phyloP scores from a whole-genome alignment of 2,888 invertebrate genomes.

The Xestia c-nigrum region DNA sequence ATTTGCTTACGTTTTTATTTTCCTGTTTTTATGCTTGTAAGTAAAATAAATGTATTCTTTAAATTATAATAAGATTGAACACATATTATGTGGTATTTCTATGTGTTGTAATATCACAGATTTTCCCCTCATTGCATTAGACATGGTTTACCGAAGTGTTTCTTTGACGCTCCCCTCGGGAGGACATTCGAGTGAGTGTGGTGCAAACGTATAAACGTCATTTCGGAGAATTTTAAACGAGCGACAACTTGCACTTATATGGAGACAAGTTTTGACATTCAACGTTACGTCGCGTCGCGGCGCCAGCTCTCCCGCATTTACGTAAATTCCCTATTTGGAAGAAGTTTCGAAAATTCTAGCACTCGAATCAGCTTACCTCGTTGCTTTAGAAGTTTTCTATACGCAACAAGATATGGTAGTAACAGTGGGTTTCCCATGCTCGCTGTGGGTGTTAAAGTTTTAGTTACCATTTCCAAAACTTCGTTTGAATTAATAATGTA shows the following conservation, averaged over 20 bases:
- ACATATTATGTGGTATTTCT: not conserved
- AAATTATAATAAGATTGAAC: not conserved
- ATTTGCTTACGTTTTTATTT: constrained; percentile 43
- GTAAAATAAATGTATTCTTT: not conserved
- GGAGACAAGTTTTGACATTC: constrained; percentile 41
- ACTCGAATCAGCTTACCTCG: not conserved
- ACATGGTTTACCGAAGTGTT: constrained; percentile 7
- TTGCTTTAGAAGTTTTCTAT: constrained; percentile 14
- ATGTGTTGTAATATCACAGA: not conserved
- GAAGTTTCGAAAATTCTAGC: constrained; percentile 13
- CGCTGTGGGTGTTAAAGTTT: not conserved
- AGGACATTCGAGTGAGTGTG: constrained; percentile 37
- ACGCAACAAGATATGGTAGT: constrained; percentile 1
- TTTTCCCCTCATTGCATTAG: constrained; percentile 31
- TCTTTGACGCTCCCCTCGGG: constrained; percentile 36
- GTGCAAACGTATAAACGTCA: constrained; percentile 31
- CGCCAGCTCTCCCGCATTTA: constrained; percentile 21
- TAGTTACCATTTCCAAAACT: constrained; percentile 21
- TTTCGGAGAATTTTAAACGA: constrained; percentile 41
- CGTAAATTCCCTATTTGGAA: constrained; percentile 16
- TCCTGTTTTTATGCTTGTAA: constrained; percentile 3
- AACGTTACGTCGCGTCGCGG: constrained; percentile 19
- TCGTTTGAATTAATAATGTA: constrained; percentile 31
- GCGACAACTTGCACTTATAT: constrained; percentile 25
- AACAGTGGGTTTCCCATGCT: not conserved